Conservation (phyloP, 2,113 vertebrate genomes). For the Piaya cayana region DNA sequence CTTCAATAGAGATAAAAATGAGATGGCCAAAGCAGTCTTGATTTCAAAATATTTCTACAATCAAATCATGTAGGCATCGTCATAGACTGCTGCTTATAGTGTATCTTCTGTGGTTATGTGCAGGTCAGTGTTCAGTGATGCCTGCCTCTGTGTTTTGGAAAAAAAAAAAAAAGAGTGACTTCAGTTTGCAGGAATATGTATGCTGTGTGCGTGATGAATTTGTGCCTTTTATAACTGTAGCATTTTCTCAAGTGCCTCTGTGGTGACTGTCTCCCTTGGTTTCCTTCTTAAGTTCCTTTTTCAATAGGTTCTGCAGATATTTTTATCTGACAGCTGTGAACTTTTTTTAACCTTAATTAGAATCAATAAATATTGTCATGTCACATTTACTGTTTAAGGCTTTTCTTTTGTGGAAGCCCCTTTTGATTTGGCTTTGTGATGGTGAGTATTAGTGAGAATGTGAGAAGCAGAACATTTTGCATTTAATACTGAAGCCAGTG, state of each 20-base stretch:
- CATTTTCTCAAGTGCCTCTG: slow-evolving; percentile 74
- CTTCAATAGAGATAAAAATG: background rate
- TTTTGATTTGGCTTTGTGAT: background rate
- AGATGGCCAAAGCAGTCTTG: background rate
- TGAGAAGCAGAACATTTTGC: background rate
- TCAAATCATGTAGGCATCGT: background rate
- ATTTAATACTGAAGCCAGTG: background rate
- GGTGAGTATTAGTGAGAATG: background rate
- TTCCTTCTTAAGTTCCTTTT: slow-evolving; percentile 53
- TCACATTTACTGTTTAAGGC: background rate
- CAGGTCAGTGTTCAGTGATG: slow-evolving; percentile 44
- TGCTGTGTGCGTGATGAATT: slow-evolving; percentile 56
- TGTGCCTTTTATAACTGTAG: slow-evolving; percentile 73
- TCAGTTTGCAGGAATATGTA: slow-evolving; percentile 49
- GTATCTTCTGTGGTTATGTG: slow-evolving; percentile 27
- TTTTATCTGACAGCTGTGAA: slow-evolving; percentile 67
- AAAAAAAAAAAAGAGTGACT: slow-evolving; percentile 23
- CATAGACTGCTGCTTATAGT: background rate
- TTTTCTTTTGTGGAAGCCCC: background rate
- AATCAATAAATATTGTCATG: slow-evolving; percentile 68
- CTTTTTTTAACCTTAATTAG: slow-evolving; percentile 58
- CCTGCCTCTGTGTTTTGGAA: slow-evolving; percentile 50
- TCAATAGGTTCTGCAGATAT: slow-evolving; percentile 40
- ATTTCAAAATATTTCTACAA: background rate
- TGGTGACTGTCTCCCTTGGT: slow-evolving; percentile 59